phyloP scores from a whole-genome alignment of 1,140 invertebrate genomes.

The Drosophila subobscura region DNA sequence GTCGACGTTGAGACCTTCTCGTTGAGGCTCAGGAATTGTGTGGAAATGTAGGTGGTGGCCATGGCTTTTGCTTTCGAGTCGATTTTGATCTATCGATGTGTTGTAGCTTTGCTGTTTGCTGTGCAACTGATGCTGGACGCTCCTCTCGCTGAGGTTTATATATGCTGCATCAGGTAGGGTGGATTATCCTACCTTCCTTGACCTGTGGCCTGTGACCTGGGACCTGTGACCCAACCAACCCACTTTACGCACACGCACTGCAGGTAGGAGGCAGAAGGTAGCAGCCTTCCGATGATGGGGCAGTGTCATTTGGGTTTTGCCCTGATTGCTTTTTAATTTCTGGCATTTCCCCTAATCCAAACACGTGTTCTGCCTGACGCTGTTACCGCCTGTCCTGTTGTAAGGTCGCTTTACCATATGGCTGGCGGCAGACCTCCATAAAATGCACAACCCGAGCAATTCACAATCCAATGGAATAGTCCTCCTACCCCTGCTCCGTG shows the following conservation, averaged over 20 bases:
- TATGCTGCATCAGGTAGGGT: constrained; percentile 27
- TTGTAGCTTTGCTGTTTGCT: constrained; percentile 27
- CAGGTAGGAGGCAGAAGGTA: constrained; percentile 2
- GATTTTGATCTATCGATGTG: neutral
- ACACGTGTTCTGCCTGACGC: neutral
- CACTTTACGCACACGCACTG: neutral
- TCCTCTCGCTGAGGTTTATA: constrained; percentile 21
- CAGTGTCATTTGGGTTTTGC: constrained; percentile 30
- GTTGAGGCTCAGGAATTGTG: constrained; percentile 41
- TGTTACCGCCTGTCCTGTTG: no score
- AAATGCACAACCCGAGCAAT: no score
- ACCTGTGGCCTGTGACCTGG: neutral
- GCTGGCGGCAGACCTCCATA: no score
- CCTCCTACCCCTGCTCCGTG: no score
- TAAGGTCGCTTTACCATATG: no score
- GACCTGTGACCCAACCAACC: neutral
- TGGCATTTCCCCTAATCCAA: constrained; percentile 42
- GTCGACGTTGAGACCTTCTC: neutral
- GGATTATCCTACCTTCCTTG: neutral
- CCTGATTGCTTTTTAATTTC: constrained; percentile 59
- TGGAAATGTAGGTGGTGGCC: constrained; percentile 42
- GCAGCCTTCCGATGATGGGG: neutral
- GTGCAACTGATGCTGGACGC: constrained; percentile 40
- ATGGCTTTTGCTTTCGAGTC: constrained; percentile 12
- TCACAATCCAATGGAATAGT: no score